These are phyloP conservation scores for Nestor notabilis DNA, from an alignment of 2,113 vertebrate genomes.

Conservation along the genomic window DNA sequence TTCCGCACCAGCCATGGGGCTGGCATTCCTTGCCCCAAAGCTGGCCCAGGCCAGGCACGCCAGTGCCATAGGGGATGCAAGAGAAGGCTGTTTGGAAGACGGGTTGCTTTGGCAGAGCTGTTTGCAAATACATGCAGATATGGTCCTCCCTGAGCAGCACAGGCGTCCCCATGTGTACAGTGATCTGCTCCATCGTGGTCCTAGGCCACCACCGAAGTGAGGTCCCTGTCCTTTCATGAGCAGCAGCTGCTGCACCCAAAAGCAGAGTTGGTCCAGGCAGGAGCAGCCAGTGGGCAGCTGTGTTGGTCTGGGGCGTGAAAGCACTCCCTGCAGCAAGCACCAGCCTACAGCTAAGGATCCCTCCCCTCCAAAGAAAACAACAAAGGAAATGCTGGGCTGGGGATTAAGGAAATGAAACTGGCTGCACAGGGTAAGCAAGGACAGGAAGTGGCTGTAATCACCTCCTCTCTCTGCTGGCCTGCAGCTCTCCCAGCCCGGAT, in stretches of 20 bases:
- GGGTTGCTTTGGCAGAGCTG: neutral
- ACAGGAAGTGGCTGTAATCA: slow-evolving; percentile 25
- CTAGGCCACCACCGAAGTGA: neutral
- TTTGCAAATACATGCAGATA: neutral
- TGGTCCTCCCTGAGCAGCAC: fast-evolving
- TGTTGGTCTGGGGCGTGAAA: fast-evolving
- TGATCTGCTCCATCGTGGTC: fast-evolving
- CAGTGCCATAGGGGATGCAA: neutral
- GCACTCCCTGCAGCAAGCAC: neutral
- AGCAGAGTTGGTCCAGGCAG: neutral
- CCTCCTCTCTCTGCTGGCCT: neutral
- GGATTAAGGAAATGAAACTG: slow-evolving; percentile 16
- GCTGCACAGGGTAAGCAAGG: neutral
- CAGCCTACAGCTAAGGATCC: neutral
- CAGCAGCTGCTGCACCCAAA: neutral
- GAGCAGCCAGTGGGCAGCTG: neutral
- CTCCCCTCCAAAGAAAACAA: neutral
- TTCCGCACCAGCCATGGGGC: fast-evolving
- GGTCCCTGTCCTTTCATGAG: fast-evolving
- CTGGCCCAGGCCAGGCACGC: neutral
- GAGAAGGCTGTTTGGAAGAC: neutral
- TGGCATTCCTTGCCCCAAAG: neutral
- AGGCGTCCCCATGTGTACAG: neutral
- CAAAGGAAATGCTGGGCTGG: neutral
- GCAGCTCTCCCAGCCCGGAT: neutral